phyloP scores from a whole-genome alignment of 2,113 vertebrate genomes.

The Nematolebias whitei region DNA sequence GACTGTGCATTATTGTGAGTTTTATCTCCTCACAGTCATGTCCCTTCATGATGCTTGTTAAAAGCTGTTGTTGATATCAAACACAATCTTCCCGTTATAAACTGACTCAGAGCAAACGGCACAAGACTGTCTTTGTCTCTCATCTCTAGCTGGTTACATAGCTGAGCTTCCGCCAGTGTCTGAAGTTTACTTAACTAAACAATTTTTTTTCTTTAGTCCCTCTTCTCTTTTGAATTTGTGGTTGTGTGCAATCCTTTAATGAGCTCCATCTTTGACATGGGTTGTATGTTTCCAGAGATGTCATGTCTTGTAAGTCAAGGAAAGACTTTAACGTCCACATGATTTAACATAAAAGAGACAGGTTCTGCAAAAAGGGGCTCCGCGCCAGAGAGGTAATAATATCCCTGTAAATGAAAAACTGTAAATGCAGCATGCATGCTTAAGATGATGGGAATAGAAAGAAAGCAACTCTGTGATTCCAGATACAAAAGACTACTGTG shows the following conservation, averaged over 20 bases:
- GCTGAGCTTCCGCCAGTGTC: conserved; percentile 35
- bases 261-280: conserved; percentile 82
- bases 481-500: conserved; percentile 25
- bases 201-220: conserved; percentile 54
- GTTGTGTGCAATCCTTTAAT: conserved; percentile 78
- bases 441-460: conserved; percentile 43
- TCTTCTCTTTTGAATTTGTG: conserved; percentile 67
- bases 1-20: conserved; percentile 53
- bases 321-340: conserved; percentile 77
- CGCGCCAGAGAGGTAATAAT: conserved; percentile 68
- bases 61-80: conserved; percentile 69
- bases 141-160: conserved; percentile 61
- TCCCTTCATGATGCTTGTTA: conserved; percentile 63
- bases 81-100: conserved; percentile 66
- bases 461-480: background rate
- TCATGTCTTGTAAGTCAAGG: conserved; percentile 81
- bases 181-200: conserved; percentile 76
- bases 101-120: conserved; percentile 42
- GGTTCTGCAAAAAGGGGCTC: conserved; percentile 46
- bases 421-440: conserved; percentile 66
- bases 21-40: conserved; percentile 68
- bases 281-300: conserved; percentile 78
- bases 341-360: conserved; percentile 73
- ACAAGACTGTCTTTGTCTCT: conserved; percentile 75
- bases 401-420: conserved; percentile 66